Conservation (phyloP, 2,797 vertebrate species). For the Coregonus ussuriensis region DNA sequence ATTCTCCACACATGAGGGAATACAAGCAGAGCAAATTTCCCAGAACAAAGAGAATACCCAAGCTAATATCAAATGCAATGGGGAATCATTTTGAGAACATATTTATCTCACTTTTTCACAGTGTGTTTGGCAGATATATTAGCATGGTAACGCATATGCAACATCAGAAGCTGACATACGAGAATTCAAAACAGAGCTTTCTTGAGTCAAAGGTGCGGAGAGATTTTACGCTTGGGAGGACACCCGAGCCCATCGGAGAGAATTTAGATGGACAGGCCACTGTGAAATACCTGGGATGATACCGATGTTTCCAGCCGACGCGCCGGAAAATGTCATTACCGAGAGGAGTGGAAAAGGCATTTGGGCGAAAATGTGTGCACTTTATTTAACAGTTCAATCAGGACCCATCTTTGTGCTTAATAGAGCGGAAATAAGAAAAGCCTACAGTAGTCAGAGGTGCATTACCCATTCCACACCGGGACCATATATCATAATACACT, state of each 20-base stretch:
- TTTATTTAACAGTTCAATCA: constrained; percentile 54
- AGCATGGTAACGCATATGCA: background rate
- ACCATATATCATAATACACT: constrained; percentile 30
- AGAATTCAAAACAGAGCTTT: background rate
- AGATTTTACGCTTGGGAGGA: background rate
- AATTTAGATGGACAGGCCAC: constrained; percentile 22
- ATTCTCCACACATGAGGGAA: no score
- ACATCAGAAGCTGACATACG: background rate
- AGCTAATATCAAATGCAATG: background rate
- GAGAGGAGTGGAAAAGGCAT: constrained; percentile 10
- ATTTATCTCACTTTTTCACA: background rate
- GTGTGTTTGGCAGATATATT: background rate
- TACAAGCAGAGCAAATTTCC: background rate
- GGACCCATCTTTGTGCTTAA: constrained; percentile 26
- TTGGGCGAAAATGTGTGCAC: constrained; percentile 26
- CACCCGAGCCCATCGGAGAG: background rate
- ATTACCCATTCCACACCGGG: constrained; percentile 36
- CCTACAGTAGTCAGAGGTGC: constrained; percentile 32
- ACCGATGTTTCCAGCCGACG: constrained; percentile 19
- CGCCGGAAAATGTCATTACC: constrained; percentile 41
- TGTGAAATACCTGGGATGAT: constrained; percentile 15
- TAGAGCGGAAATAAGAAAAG: constrained; percentile 47
- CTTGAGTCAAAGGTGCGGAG: background rate
- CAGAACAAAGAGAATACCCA: background rate
- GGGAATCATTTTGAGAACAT: background rate